phyloP scores from a whole-genome alignment of 2,797 vertebrate species.

The Fistularia tabacaria region DNA sequence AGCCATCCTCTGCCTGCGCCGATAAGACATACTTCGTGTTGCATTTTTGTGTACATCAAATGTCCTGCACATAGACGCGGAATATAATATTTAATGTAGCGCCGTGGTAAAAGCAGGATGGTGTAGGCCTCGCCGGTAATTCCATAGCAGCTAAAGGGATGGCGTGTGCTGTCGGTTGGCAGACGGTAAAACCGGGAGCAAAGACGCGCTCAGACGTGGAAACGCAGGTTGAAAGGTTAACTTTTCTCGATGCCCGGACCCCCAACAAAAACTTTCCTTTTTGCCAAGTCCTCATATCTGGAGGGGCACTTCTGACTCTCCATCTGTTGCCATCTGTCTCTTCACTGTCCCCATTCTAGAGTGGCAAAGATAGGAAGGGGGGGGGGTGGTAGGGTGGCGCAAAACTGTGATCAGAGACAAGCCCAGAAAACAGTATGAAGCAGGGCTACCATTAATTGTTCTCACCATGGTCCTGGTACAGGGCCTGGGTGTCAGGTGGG shows the following conservation, averaged over 20 bases:
- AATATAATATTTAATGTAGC: constrained; percentile 7
- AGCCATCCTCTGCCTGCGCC: constrained; percentile 26
- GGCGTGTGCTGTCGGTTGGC: constrained; percentile 11
- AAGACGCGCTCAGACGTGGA: constrained; percentile 40
- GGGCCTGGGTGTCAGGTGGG: constrained; percentile 27
- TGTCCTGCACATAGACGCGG: constrained; percentile 1
- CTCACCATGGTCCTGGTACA: constrained; percentile 46
- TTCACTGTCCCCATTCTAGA: constrained; percentile 62
- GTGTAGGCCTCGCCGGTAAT: not conserved
- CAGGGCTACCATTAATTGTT: constrained; percentile 53
- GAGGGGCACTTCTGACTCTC: constrained; percentile 73
- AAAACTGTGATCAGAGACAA: constrained; percentile 47
- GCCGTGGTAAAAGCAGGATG: constrained; percentile 4
- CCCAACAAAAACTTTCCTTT: constrained; percentile 61
- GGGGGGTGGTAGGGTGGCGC: not conserved
- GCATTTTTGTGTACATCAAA: constrained; percentile 8
- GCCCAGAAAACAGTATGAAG: constrained; percentile 48
- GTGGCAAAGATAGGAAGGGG: constrained; percentile 34
- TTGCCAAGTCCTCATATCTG: constrained; percentile 73
- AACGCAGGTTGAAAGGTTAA: constrained; percentile 60
- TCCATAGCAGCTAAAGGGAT: constrained; percentile 9
- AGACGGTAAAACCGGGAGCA: constrained; percentile 20
- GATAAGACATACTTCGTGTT: constrained; percentile 20
- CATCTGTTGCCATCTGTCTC: constrained; percentile 80
- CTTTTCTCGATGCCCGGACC: constrained; percentile 60